Evolutionary conservation across 2,888 invertebrate genomes (phyloP).

Genomic region (Smittia aterrima): DNA sequence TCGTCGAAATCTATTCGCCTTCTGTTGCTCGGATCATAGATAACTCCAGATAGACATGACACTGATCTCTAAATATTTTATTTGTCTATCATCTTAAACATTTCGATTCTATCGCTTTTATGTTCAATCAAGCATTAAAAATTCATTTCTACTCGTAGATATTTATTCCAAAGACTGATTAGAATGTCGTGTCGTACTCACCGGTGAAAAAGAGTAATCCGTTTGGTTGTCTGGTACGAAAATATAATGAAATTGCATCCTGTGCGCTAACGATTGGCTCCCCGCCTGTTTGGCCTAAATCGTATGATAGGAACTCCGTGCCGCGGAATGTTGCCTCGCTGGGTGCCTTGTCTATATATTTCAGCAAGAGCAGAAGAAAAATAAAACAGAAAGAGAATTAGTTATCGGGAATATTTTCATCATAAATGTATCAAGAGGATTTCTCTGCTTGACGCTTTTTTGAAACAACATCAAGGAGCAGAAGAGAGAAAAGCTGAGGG

Average conservation of each 20-base stretch:
- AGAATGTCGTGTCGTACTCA: slow-evolving; percentile 50
- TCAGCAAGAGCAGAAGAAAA: slow-evolving; percentile 41
- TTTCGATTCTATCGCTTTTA: too few species aligned
- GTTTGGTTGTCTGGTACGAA: slow-evolving; percentile 87
- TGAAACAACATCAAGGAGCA: neutral
- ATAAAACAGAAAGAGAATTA: too few species aligned
- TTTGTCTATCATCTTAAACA: too few species aligned
- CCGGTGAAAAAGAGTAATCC: slow-evolving; percentile 92
- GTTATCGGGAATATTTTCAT: too few species aligned
- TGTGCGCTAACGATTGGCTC: slow-evolving; percentile 87
- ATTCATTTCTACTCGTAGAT: too few species aligned
- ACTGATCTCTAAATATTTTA: neutral
- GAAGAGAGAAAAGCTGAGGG: neutral
- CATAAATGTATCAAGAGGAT: too few species aligned
- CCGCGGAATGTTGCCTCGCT: slow-evolving; percentile 93
- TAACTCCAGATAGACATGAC: neutral
- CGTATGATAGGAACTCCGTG: slow-evolving; percentile 87
- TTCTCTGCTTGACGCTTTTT: too few species aligned
- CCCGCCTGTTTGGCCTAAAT: slow-evolving; percentile 79
- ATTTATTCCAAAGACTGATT: too few species aligned
- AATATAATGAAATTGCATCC: slow-evolving; percentile 86
- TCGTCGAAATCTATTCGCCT: neutral
- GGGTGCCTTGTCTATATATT: slow-evolving; percentile 81
- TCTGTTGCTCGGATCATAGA: neutral
- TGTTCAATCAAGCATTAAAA: too few species aligned